A percentile compares a stretch with the other conserved stretches of the same genome.
phyloP scores from a whole-genome alignment of 30 jellyfish, hydroid and myxozoan species.

The Aurelia sp. region DNA sequence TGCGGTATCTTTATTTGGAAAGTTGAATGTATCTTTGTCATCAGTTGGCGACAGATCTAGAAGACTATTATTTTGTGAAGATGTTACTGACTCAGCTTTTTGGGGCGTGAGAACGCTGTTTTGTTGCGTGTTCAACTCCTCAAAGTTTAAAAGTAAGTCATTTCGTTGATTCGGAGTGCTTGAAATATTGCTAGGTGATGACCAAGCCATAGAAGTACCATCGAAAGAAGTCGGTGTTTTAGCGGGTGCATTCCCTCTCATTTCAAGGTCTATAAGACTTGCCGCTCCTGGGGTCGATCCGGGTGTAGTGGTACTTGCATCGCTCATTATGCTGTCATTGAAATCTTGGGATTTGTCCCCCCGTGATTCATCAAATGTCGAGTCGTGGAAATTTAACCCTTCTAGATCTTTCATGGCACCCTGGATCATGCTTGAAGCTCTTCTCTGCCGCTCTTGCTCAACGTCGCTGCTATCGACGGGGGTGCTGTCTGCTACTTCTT shows the following conservation, averaged over 20 bases:
- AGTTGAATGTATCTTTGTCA: background rate
- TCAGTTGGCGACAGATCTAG: conserved; percentile 46
- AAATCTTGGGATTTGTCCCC: conserved; percentile 10
- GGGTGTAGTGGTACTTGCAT: background rate
- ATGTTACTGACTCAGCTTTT: background rate
- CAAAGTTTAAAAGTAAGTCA: background rate
- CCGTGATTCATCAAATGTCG: conserved; percentile 10
- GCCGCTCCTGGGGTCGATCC: conserved; percentile 25
- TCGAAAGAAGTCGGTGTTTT: background rate
- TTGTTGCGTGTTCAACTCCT: conserved; percentile 1
- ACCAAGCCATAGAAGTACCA: background rate
- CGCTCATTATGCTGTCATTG: conserved; percentile 9
- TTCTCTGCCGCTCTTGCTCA: conserved; percentile 71
- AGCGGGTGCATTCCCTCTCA: background rate
- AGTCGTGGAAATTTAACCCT: conserved; percentile 34
- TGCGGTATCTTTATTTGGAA: conserved; percentile 9
- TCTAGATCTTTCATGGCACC: conserved; percentile 86
- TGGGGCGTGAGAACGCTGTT: conserved; percentile 19
- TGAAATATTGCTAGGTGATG: background rate
- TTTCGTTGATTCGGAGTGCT: background rate
- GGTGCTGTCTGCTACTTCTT: conserved; percentile 24
- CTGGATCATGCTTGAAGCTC: conserved; percentile 87
- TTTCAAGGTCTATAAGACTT: background rate
- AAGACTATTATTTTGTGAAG: background rate
- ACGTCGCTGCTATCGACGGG: conserved; percentile 86